phyloP scores from a whole-genome alignment of 2,113 vertebrate genomes.

The Benitochromis conjunctus region DNA sequence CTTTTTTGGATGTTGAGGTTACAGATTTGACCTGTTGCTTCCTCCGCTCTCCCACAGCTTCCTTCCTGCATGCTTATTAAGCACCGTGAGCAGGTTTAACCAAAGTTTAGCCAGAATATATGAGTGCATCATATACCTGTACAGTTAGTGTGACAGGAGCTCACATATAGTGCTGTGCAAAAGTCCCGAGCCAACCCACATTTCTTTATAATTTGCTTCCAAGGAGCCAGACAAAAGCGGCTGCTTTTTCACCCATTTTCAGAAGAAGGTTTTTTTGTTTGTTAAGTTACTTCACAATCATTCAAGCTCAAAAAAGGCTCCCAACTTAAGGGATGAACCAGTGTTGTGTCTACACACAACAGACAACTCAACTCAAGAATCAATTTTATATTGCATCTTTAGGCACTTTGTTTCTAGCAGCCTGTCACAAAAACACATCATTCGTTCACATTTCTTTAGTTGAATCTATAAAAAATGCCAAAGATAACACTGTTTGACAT shows the following conservation, averaged over 20 bases:
- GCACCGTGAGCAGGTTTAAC: constrained; percentile 33
- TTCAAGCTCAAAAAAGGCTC: background rate
- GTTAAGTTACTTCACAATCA: background rate
- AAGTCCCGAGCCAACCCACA: too few species aligned
- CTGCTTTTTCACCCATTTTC: too few species aligned
- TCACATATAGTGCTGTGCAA: too few species aligned
- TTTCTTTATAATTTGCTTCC: too few species aligned
- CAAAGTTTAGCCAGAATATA: constrained; percentile 4
- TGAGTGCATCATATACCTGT: background rate
- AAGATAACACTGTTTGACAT: background rate
- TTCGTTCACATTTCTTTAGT: background rate
- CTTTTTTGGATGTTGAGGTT: constrained; percentile 29
- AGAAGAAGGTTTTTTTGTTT: background rate
- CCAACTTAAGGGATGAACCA: background rate
- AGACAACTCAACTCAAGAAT: background rate
- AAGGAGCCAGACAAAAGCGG: too few species aligned
- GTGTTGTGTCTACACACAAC: background rate
- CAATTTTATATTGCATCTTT: background rate
- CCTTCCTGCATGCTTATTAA: constrained; percentile 53
- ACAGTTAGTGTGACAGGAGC: background rate
- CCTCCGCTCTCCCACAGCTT: constrained; percentile 43
- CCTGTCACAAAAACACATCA: background rate
- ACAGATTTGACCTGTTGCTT: constrained; percentile 35
- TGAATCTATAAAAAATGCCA: background rate
- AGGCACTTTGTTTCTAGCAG: background rate